Evolutionary conservation across 1,140 invertebrate species (phyloP), one percentile per base, ranked within the genome.

Genomic region (Cryptotermes secundus): DNA sequence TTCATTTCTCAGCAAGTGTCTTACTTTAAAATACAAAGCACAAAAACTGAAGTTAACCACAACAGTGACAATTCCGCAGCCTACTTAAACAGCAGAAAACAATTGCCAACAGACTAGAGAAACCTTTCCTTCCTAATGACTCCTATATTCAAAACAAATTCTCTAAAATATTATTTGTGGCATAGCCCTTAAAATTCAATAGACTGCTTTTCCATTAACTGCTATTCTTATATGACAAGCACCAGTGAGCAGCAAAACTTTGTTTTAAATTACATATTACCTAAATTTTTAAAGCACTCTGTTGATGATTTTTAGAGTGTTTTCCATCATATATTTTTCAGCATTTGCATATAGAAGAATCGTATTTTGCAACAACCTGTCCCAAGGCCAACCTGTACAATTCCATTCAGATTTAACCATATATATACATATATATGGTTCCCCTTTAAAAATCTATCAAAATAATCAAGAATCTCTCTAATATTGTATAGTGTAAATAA

Each of bases 291-390:
- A 83, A 85, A 85, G 85, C 85, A 82, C 85, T 83, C 65, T 85
- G 34, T 34, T 82, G 85, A 85, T 83, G 83, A 84, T 84, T 82
- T 83, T 85, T 85, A 80, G 59, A 85, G 82, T 85, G 85, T 85
- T 83, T 81, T 85, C 38, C 72, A 80, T 79, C 45, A 85, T 81
- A 85, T 35, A 84, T 42, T 82, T 49, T 82, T 82, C 34, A 84
- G 42, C 31, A 80, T 31, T 84, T 80, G 34, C 83, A 34, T 80
- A 84, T 36, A 80, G 79, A 84, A 45, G 80, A 59, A 72, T 22
- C 83, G 80, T 84, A 31, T 42, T 79, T 45, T 31, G 34, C 72
- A 65, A 84, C 38, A 36, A 80, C 49, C 83, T 65, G 59, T 9
- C 38, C 38, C 45, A 45, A 34, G 42, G 36, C 24, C 81, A 42